Conservation (phyloP, 64 coral and sea anemone genomes). For the Porites lutea region DNA sequence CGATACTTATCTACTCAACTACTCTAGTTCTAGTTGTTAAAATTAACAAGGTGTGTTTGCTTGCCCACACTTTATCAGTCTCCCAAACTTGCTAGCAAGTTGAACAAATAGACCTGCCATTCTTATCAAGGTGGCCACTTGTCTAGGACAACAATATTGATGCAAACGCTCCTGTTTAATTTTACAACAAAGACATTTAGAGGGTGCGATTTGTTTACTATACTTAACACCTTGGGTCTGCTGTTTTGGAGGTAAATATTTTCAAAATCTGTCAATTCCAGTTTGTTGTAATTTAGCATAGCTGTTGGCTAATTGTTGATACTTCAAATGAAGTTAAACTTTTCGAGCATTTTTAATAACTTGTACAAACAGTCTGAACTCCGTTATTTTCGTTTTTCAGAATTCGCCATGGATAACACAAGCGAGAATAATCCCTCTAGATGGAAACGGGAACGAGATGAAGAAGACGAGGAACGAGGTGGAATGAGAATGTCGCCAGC, state of each 20-base stretch:
- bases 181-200: not conserved
- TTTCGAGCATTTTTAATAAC: not conserved
- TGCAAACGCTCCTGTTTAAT: not conserved
- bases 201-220: not conserved
- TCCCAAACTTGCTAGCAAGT: not conserved
- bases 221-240: not conserved
- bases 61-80: not conserved
- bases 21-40: not conserved
- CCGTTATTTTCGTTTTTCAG: constrained; percentile 29
- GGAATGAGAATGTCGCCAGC: constrained; percentile 32
- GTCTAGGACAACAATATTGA: not conserved
- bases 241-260: not conserved
- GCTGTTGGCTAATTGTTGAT: not conserved
- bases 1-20: not conserved
- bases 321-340: not conserved
- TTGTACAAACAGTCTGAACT: not conserved
- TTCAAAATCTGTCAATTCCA: not conserved
- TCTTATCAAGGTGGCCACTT: not conserved
- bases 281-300: not conserved
- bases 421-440: constrained; percentile 1
- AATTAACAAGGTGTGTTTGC: not conserved
- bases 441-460: constrained; percentile 88
- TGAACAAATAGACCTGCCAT: not conserved
- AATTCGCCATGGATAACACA: constrained; percentile 61
- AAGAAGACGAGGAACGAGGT: constrained; percentile 24